Evolutionary conservation across 2,113 vertebrate species (phyloP).

Genomic region (Vulpes ferrilata): DNA sequence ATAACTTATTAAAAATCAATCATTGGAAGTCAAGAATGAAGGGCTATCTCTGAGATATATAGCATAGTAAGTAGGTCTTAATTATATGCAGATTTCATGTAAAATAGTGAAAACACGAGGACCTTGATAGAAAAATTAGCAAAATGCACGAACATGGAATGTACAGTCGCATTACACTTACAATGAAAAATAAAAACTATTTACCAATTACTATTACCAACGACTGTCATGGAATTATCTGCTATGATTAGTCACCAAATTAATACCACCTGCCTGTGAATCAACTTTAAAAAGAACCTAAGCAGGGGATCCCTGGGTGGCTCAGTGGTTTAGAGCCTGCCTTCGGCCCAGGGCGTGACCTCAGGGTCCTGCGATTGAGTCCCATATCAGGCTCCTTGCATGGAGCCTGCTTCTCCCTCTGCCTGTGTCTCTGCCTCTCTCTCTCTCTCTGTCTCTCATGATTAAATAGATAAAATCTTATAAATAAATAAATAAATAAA

Average conservation of each 20-base stretch:
- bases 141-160: neutral
- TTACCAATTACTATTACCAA: neutral
- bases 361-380: too few relatives aligned
- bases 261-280: neutral
- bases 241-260: neutral
- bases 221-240: neutral
- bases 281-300: neutral
- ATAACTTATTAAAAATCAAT: neutral
- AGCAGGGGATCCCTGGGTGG: too few relatives aligned
- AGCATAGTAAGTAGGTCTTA: neutral
- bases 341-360: too few relatives aligned
- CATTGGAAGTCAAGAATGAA: neutral
- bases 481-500: too few relatives aligned
- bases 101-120: neutral
- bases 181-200: neutral
- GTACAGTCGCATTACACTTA: neutral
- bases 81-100: neutral
- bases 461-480: too few relatives aligned
- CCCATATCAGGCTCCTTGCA: too few relatives aligned
- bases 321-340: too few relatives aligned
- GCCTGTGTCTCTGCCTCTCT: too few relatives aligned
- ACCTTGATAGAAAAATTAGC: neutral
- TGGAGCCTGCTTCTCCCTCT: too few relatives aligned
- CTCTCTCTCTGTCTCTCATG: too few relatives aligned
- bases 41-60: neutral